Evolutionary conservation across 2,113 vertebrate species (phyloP), one percentile per base, ranked within the genome.

Genomic region (Psephotus haematonotus): DNA sequence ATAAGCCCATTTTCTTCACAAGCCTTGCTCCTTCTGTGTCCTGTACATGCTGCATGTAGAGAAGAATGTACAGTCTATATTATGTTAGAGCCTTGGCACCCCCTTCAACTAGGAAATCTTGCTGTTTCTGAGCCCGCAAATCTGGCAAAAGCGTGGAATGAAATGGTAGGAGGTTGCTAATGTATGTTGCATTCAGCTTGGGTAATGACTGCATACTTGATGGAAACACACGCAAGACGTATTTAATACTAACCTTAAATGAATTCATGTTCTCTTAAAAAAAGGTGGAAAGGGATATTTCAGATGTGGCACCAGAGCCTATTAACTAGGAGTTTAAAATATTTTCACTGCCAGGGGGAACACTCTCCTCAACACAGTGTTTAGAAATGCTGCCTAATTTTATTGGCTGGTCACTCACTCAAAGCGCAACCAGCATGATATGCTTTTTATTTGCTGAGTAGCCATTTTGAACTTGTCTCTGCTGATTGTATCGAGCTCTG

Each of bases 401-500:
- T 88, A 75, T 74, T 68, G 96, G 76, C 62, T 22, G 49, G 59
- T 83, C 1, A 13, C 74, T 96, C 90, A 89, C 69, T 96, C 89
- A 85, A 95, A 97, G 88, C 33, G 33, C 72, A 88, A 86, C 74
- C 90, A 94, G 95, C 86, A 46, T 90, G 89, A 78, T 88, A 76
- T 0, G 28, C 92, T 96, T 95, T 96, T 94, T 96, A 95, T 97
- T 90, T 70, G 95, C 96, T 97, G 97, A 97, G 85, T 95, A 90
- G 85, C 92, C 91, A 80, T 97, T 98, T 97, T 93, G 90, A 97
- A 88, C 90, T 90, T 89, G 68, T 84, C 94, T 97, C 86, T 98
- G 96, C 95, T 98, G 96, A 97, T 93, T 97, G 52, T 46, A 35
- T 92, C 88, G 44, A 97, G 97, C 95, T 97, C 90, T 17, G 28